Evolutionary conservation across 1,140 invertebrate species (phyloP).

Genomic region (Pachyrhynchus sulphureomaculatus): DNA sequence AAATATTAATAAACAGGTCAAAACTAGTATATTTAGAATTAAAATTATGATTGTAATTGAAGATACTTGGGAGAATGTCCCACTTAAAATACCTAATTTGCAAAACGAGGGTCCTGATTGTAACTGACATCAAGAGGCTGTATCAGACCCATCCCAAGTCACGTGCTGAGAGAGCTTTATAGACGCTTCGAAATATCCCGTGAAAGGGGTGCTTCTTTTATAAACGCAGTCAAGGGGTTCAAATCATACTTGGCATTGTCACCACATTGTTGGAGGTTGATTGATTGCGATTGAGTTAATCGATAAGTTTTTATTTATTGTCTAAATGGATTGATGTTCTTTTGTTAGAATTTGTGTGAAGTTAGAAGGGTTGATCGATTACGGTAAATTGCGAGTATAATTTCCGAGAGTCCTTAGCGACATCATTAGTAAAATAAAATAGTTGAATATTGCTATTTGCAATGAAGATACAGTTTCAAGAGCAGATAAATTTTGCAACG

Average conservation of each 20-base stretch:
- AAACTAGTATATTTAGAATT: too few relatives aligned
- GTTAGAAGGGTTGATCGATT: constrained; percentile 19
- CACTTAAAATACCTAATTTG: constrained; percentile 10
- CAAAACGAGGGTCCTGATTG: constrained; percentile 9
- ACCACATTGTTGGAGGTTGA: constrained; percentile 25
- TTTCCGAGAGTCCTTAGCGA: too few relatives aligned
- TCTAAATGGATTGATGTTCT: constrained; percentile 10
- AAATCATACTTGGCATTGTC: constrained; percentile 25
- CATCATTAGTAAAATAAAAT: too few relatives aligned
- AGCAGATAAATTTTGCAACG: too few relatives aligned
- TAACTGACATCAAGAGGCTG: constrained; percentile 20
- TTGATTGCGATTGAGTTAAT: constrained; percentile 24
- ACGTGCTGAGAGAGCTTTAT: constrained; percentile 16
- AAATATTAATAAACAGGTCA: too few relatives aligned
- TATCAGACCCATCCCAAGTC: constrained; percentile 17
- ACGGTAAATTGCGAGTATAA: neutral
- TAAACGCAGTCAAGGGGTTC: constrained; percentile 16
- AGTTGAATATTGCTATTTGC: too few relatives aligned
- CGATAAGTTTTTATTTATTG: constrained; percentile 23
- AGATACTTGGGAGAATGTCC: too few relatives aligned
- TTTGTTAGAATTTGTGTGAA: constrained; percentile 7
- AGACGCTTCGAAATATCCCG: constrained; percentile 5
- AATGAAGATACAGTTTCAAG: too few relatives aligned
- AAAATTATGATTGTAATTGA: too few relatives aligned
- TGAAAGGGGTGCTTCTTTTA: constrained; percentile 27